A percentile compares a stretch with the other conserved stretches of the same genome.
phyloP scores from a whole-genome alignment of 2,888 invertebrate genomes.

The Yponomeuta plumbellus region DNA sequence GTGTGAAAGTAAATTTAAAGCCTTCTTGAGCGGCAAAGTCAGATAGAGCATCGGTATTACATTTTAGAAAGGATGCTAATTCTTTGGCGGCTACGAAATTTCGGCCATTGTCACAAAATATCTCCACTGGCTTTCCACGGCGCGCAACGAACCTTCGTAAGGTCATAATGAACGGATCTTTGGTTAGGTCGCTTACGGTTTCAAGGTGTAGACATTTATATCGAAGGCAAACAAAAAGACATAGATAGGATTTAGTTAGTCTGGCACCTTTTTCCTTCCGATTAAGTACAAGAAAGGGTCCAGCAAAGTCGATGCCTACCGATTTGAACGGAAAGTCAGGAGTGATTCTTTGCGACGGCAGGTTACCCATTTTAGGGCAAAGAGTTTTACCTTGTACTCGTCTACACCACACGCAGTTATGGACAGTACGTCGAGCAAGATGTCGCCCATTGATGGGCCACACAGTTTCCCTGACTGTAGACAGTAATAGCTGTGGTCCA shows the following conservation, averaged over 20 bases:
- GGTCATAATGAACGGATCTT: neutral
- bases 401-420: too few species aligned
- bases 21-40: neutral
- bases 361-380: neutral
- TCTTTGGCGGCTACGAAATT: slow-evolving; percentile 12
- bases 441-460: too few species aligned
- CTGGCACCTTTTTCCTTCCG: neutral
- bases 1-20: slow-evolving; percentile 4
- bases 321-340: neutral
- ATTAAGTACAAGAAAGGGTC: neutral
- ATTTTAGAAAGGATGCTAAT: neutral
- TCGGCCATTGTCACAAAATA: slow-evolving; percentile 9
- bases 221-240: neutral
- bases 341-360: neutral
- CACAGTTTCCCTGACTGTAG: too few species aligned
- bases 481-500: too few species aligned
- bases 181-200: neutral
- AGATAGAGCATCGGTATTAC: neutral
- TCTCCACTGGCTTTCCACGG: neutral
- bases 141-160: slow-evolving; percentile 1
- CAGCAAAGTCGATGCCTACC: neutral
- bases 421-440: too few species aligned
- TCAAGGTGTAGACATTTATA: neutral
- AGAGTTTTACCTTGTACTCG: too few species aligned
- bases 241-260: neutral